Evolutionary conservation across 37 sponge, comb jelly and placozoan species (phyloP), one percentile per base, ranked within the genome.

Genomic region (Eunapius fragilis): DNA sequence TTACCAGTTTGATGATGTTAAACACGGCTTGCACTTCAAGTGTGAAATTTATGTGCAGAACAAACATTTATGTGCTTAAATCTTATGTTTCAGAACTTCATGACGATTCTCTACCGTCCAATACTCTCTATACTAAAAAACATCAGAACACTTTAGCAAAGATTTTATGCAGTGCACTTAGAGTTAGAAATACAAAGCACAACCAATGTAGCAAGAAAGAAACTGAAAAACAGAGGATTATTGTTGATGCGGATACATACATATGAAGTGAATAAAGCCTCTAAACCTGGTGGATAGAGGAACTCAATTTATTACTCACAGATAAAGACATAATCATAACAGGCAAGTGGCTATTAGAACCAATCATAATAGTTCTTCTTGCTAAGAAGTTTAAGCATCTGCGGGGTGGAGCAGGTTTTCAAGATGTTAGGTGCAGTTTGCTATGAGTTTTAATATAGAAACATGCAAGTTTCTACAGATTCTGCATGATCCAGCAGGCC

Each of bases 181-280:
- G 47, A 45, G 47, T 9, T 45, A 45, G 47, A 45, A 45, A 45
- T 9, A 45, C 9, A 9, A 45, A 45, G 47, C 58, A 58, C 58
- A 58, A 58, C 58, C 58, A 58, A 58, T 58, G 58, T 58, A 58
- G 58, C 58, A 58, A 58, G 58, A 58, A 58, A 58, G 58, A 58
- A 58, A 17, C 58, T 58, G 58, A 58, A 72, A 72, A 72, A 72
- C 74, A 72, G 74, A 76, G n/a, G 23, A 28, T 41, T 34, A 41
- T 31, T 76, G 34, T 76, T 33, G 77, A 76, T 7, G 35, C 36
- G 77, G 77, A 76, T 31, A 76, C n/a, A n/a, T n/a, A n/a, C 76
- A 31, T 75, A 30, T 37, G 23, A 27, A 75, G 76, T 45, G 47
- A 58, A 34, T 41, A 31, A 34, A 33, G 31, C 74, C 74, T 34